Base-by-base conservation (phyloP, 2,888 invertebrate species). In the Leptura quadrifasciata region DNA sequence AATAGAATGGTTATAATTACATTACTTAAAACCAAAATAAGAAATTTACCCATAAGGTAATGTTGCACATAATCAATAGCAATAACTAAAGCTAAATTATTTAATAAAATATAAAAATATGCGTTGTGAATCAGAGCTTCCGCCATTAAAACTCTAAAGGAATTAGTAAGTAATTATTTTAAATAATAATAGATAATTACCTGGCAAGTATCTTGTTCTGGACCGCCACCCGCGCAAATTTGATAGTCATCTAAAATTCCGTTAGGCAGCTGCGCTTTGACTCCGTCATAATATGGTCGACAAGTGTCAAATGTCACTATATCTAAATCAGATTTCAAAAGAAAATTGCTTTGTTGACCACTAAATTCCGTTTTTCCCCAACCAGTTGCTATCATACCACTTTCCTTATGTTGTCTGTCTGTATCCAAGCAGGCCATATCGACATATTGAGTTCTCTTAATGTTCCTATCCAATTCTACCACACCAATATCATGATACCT, bases 401-500 rank as follows among this genome's bases (percentile, higher is more conserved):
- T 6, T 70, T 73, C 60, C 73, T 81, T 76, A 18, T 81, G 68
- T 18, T 75, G 18, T 5, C 78, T 72, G 61, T 81, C 72, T 0
- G 64, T 74, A 69, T 83, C 81, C 10, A 91, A 82, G 84, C 91
- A 91, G 2, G 90, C 90, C 0, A 91, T 91, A 77, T 91, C 85
- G 1, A 88, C 87, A 78, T 84, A 90, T 2, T 84, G 85, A 72
- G 88, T 81, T 73, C 91, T 88, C 3, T 20, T 55, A 0, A 89
- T 89, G 9, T 71, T 65, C n/a, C 79, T 79, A 8, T 89, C 85
- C 27, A 91, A 79, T 81, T 87, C 87, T 2, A 91, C 72, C 0
- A 92, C 84, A 2, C 89, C 91, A 21, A 91, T 91, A 72, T 91
- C 91, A 77, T 91, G 87, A 80, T 91, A 91, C 70, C 87, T 85